These are phyloP conservation scores for Cotesia glomerata DNA, from an alignment of 1,140 invertebrate species.

Conservation along the genomic window DNA sequence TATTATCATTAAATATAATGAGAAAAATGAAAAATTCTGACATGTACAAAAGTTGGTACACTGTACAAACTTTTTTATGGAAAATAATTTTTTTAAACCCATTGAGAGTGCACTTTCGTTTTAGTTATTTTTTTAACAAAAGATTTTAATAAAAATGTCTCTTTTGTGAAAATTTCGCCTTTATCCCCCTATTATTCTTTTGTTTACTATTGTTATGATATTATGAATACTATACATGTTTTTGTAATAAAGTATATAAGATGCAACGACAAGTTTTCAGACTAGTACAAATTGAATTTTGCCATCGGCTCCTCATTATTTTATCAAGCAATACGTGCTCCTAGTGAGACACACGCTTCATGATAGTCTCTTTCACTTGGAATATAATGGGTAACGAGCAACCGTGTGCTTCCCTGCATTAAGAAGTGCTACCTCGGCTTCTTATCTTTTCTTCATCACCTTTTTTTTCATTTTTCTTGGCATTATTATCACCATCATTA, in stretches of 20 bases:
- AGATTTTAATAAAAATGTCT: too few species aligned
- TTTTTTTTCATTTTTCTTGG: not conserved
- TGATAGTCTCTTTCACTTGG: constrained; percentile 7
- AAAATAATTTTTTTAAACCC: too few species aligned
- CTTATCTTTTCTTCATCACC: not conserved
- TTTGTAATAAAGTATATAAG: not conserved
- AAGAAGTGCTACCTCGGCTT: not conserved
- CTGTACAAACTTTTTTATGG: too few species aligned
- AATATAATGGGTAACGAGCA: constrained; percentile 2
- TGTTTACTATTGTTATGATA: not conserved
- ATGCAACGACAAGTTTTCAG: constrained; percentile 12
- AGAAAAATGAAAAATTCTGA: too few species aligned
- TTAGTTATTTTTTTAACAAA: too few species aligned
- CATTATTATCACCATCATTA: too few species aligned
- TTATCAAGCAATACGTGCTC: constrained; percentile 13
- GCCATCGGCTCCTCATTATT: constrained; percentile 11
- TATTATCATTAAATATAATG: too few species aligned
- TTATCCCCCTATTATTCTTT: not conserved
- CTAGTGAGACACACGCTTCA: not conserved
- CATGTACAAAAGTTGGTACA: too few species aligned
- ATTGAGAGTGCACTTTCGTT: too few species aligned
- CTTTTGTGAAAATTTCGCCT: not conserved
- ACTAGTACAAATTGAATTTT: constrained; percentile 5
- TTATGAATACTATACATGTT: not conserved
- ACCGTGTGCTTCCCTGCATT: constrained; percentile 8